These are phyloP conservation scores for Patagioenas fasciata DNA, from an alignment of 2,113 vertebrate species.

Conservation along the genomic window DNA sequence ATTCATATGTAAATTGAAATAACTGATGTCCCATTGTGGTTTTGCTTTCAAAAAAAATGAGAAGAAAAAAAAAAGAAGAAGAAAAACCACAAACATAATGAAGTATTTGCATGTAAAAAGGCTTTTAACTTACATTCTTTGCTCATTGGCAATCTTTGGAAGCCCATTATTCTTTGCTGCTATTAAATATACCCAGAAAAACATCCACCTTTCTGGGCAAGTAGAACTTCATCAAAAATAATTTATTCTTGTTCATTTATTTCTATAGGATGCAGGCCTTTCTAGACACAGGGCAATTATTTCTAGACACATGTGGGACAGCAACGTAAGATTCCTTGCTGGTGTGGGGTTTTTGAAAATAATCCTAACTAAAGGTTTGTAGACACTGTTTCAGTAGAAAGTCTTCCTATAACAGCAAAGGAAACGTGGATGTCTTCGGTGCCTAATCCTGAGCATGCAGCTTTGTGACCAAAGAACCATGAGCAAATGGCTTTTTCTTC, in stretches of 20 bases:
- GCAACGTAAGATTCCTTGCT: background rate
- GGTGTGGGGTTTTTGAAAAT: background rate
- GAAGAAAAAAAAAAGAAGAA: background rate
- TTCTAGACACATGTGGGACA: background rate
- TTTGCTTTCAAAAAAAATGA: background rate
- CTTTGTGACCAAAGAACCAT: background rate
- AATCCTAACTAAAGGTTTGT: background rate
- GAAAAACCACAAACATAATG: background rate
- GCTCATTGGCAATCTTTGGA: background rate
- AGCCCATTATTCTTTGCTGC: background rate
- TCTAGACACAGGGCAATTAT: background rate
- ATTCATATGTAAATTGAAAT: constrained; percentile 13
- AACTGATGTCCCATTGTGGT: background rate
- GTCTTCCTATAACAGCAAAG: background rate
- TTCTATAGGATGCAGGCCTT: constrained; percentile 37
- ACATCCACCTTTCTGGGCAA: constrained; percentile 25
- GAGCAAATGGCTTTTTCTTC: background rate
- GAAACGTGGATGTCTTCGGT: background rate
- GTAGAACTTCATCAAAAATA: constrained; percentile 47
- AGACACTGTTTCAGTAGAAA: background rate
- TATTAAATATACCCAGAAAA: constrained; percentile 54
- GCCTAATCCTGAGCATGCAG: background rate
- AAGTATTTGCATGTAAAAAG: constrained; percentile 38
- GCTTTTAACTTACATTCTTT: constrained; percentile 25
- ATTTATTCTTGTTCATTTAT: constrained; percentile 47